phyloP scores from a whole-genome alignment of 2,797 vertebrate genomes.

The Semaprochilodus insignis region DNA sequence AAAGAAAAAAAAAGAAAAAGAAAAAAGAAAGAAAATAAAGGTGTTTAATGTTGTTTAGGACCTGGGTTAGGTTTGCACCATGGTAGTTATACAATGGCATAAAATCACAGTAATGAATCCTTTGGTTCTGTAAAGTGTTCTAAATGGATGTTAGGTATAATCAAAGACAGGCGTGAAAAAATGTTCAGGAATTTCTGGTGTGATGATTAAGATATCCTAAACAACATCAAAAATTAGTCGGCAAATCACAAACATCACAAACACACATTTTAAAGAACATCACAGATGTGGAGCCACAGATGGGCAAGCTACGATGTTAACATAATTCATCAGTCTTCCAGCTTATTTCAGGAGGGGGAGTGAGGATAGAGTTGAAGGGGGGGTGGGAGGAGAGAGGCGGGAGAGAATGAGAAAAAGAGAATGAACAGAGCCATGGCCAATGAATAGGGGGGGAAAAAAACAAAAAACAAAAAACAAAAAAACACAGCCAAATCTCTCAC shows the following conservation, averaged over 20 bases:
- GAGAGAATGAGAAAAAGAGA: conserved; percentile 70
- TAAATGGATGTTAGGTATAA: background rate
- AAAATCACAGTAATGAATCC: conserved; percentile 53
- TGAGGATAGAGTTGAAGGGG: conserved; percentile 61
- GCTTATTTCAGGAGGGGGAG: conserved; percentile 51
- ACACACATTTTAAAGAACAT: conserved; percentile 87
- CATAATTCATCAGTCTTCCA: conserved; percentile 62
- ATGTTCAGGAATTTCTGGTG: background rate
- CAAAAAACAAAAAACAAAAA: conserved; percentile 85
- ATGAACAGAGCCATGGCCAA: conserved; percentile 24
- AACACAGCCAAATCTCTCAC: conserved; percentile 96
- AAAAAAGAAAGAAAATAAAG: conserved; percentile 53
- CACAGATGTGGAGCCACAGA: conserved; percentile 90
- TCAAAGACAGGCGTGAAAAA: background rate
- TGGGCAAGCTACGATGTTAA: conserved; percentile 90
- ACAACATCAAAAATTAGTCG: conserved; percentile 88
- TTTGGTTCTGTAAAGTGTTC: background rate
- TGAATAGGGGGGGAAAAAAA: conserved; percentile 76
- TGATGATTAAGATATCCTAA: conserved; percentile 87
- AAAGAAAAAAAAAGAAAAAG: conserved; percentile 46
- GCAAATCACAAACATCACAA: conserved; percentile 79
- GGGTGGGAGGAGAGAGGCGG: conserved; percentile 36
- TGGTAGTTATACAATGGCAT: background rate
- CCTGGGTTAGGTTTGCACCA: conserved; percentile 10
- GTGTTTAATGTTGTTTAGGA: conserved; percentile 97